phyloP scores from a whole-genome alignment of 2,797 vertebrate species.

The Amphiprion clarkii region DNA sequence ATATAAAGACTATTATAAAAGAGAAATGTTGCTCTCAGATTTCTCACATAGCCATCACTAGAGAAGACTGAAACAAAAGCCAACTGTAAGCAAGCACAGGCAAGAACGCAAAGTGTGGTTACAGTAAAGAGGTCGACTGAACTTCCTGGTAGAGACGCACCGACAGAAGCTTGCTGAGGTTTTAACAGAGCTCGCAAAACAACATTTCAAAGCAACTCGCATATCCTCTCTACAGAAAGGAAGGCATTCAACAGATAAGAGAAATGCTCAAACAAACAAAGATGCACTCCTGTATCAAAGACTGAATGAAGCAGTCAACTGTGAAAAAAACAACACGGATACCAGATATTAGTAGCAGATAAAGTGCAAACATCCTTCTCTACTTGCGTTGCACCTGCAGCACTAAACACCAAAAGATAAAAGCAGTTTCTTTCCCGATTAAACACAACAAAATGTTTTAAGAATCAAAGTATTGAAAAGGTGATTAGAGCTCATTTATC shows the following conservation, averaged over 20 bases:
- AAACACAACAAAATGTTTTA: background rate
- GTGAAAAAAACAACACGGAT: conserved; percentile 4
- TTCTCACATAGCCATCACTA: no score
- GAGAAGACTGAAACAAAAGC: background rate
- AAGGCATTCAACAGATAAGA: conserved; percentile 37
- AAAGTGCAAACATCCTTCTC: conserved; percentile 34
- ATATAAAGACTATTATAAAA: no score
- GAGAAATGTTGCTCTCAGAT: no score
- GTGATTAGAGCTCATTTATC: conserved; percentile 4
- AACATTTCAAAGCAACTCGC: conserved; percentile 52
- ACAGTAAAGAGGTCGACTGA: conserved; percentile 72
- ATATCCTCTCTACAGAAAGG: conserved; percentile 57
- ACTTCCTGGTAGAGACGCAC: conserved; percentile 75
- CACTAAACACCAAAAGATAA: conserved; percentile 9
- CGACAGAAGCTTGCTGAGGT: conserved; percentile 60
- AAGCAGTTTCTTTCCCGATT: background rate
- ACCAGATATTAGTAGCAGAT: conserved; percentile 25
- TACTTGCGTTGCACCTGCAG: conserved; percentile 58
- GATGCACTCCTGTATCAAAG: background rate
- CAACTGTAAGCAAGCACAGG: conserved; percentile 24
- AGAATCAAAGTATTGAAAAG: background rate
- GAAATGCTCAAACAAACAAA: conserved; percentile 6
- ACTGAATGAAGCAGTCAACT: background rate
- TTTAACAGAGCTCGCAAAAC: conserved; percentile 54
- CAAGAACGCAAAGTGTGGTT: conserved; percentile 58